Percentiles rank a stretch among this genome's conserved stretches.
Evolutionary conservation across 2,888 invertebrate genomes (phyloP).

Genomic region (Andrena trimmerana): DNA sequence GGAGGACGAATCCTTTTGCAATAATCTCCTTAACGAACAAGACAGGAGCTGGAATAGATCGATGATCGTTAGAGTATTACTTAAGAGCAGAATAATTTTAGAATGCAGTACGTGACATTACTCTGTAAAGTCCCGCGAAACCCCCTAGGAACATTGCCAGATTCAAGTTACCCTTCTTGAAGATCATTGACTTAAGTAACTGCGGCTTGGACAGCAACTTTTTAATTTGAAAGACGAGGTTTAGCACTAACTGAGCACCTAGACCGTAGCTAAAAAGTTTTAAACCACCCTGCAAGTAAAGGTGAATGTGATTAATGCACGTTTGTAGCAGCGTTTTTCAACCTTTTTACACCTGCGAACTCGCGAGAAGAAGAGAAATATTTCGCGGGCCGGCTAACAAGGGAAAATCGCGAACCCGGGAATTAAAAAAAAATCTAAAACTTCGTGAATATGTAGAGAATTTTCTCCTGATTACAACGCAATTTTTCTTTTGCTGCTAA

Average conservation of each 20-base stretch:
- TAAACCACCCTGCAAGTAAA: conserved; percentile 86
- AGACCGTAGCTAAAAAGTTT: conserved; percentile 89
- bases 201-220: conserved; percentile 86
- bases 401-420: too few species aligned
- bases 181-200: conserved; percentile 86
- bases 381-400: too few species aligned
- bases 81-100: conserved; percentile 43
- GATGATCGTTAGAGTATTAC: conserved; percentile 10
- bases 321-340: not conserved
- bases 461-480: too few species aligned
- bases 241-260: conserved; percentile 87
- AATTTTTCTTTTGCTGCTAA: too few species aligned
- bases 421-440: too few species aligned
- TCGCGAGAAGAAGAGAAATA: too few species aligned
- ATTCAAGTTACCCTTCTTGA: conserved; percentile 87
- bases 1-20: conserved; percentile 87
- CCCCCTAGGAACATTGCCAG: conserved; percentile 90
- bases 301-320: not conserved
- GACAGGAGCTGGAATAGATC: conserved; percentile 87
- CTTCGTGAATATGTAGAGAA: too few species aligned
- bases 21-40: conserved; percentile 88
- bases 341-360: too few species aligned
- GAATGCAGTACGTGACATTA: conserved; percentile 77
- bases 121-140: conserved; percentile 90
- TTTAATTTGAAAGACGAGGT: conserved; percentile 87